Evolutionary conservation across 1,140 invertebrate species (phyloP).

Genomic region (Drosophila orena): DNA sequence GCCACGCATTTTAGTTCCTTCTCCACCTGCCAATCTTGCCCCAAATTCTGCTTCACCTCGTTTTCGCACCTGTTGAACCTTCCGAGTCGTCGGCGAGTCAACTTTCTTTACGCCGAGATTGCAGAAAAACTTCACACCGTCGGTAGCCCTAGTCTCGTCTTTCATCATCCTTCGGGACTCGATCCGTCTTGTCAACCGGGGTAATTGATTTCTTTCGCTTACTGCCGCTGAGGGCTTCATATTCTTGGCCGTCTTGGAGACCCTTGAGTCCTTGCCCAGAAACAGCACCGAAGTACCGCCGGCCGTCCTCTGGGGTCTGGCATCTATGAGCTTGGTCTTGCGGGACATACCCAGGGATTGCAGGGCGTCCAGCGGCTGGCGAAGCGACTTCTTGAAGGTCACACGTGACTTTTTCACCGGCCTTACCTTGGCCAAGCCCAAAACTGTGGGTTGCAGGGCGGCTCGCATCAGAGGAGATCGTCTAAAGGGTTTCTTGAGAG

Average conservation of each 20-base stretch:
- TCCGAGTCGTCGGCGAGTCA: too few relatives aligned
- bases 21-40: neutral
- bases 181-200: neutral
- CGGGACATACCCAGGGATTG: neutral
- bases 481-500: neutral
- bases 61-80: neutral
- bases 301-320: neutral
- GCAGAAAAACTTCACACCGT: slow-evolving; percentile 40
- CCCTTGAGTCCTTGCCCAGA: slow-evolving; percentile 6
- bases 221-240: too few relatives aligned
- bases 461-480: slow-evolving; percentile 4
- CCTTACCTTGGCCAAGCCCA: neutral
- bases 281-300: slow-evolving; percentile 25
- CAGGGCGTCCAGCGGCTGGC: neutral
- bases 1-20: neutral
- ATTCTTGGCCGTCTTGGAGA: too few relatives aligned
- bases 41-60: neutral
- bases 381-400: slow-evolving; percentile 2
- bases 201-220: too few relatives aligned
- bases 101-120: slow-evolving; percentile 16
- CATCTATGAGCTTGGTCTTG: slow-evolving; percentile 5
- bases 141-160: neutral
- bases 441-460: neutral
- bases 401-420: neutral
- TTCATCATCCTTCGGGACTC: neutral